Percentiles rank a stretch among this genome's conserved stretches.
These are phyloP conservation scores for Neodiprion pinetum DNA, from an alignment of 1,140 invertebrate species.

Conservation along the genomic window DNA sequence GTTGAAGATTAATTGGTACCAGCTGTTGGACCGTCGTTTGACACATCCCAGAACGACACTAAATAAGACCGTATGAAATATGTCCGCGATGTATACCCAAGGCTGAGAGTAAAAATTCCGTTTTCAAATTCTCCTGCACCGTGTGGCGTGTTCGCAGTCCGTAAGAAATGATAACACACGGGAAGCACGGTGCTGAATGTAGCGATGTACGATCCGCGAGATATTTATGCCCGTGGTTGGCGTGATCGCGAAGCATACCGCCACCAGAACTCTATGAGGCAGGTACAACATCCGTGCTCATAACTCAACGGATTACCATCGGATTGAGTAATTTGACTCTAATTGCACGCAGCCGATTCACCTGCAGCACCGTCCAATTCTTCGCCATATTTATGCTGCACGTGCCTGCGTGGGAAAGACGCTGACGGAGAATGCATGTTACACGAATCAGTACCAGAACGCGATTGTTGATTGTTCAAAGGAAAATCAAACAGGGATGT, in stretches of 20 bases:
- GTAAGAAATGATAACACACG: conserved; percentile 42
- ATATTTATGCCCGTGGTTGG: conserved; percentile 40
- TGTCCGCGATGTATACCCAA: too few relatives aligned
- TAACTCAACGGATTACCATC: conserved; percentile 32
- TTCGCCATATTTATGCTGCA: too few relatives aligned
- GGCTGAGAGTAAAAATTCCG: too few relatives aligned
- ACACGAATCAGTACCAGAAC: too few relatives aligned
- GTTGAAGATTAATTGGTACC: too few relatives aligned
- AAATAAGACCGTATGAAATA: too few relatives aligned
- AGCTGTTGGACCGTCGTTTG: too few relatives aligned
- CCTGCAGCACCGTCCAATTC: neutral
- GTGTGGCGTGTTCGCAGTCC: conserved; percentile 32
- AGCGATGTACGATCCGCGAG: conserved; percentile 20
- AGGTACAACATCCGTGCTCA: conserved; percentile 8
- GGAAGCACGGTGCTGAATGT: conserved; percentile 13
- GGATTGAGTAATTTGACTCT: conserved; percentile 34
- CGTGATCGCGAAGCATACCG: conserved; percentile 26
- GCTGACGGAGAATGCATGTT: conserved; percentile 3
- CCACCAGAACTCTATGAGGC: neutral
- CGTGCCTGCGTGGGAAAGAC: conserved; percentile 11
- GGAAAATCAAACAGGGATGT: too few relatives aligned
- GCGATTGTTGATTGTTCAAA: too few relatives aligned
- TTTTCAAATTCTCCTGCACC: too few relatives aligned
- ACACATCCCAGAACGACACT: too few relatives aligned
- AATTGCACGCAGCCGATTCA: conserved; percentile 24